These are phyloP conservation scores for Sander vitreus DNA, from an alignment of 2,113 vertebrate species.

Conservation along the genomic window DNA sequence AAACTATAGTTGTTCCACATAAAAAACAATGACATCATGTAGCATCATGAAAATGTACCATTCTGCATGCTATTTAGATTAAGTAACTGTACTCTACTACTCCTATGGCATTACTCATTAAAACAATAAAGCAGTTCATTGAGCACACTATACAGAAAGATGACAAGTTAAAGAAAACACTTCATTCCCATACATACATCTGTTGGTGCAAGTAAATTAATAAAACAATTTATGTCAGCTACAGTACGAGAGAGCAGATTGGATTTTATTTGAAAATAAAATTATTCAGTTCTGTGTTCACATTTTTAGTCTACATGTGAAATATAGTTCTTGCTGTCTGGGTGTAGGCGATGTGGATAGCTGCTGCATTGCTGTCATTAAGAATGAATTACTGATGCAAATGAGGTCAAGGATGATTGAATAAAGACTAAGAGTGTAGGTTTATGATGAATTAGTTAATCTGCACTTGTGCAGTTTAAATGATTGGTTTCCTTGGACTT, in stretches of 20 bases:
- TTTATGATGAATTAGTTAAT: slow-evolving; percentile 17
- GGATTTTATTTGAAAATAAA: not conserved
- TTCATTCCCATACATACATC: too few relatives aligned
- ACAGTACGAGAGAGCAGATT: not conserved
- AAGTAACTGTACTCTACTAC: not conserved
- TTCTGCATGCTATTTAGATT: slow-evolving; percentile 1
- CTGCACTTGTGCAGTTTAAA: not conserved
- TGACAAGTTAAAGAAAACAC: not conserved
- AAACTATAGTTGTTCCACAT: not conserved
- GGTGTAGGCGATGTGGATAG: not conserved
- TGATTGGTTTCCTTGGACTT: not conserved
- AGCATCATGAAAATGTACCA: not conserved
- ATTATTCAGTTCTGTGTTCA: not conserved
- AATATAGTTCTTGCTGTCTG: not conserved
- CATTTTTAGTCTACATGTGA: not conserved
- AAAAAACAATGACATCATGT: not conserved
- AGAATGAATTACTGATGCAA: slow-evolving; percentile 13
- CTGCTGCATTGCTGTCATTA: slow-evolving; percentile 12
- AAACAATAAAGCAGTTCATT: not conserved
- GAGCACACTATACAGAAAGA: not conserved
- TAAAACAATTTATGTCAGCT: not conserved
- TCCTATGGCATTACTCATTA: not conserved
- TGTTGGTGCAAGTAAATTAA: not conserved
- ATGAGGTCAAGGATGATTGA: slow-evolving; percentile 20
- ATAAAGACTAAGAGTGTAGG: slow-evolving; percentile 1